A percentile compares a stretch with the other conserved stretches of the same genome.
phyloP scores from a whole-genome alignment of 2,113 vertebrate species.

The Pseudopipra pipra region DNA sequence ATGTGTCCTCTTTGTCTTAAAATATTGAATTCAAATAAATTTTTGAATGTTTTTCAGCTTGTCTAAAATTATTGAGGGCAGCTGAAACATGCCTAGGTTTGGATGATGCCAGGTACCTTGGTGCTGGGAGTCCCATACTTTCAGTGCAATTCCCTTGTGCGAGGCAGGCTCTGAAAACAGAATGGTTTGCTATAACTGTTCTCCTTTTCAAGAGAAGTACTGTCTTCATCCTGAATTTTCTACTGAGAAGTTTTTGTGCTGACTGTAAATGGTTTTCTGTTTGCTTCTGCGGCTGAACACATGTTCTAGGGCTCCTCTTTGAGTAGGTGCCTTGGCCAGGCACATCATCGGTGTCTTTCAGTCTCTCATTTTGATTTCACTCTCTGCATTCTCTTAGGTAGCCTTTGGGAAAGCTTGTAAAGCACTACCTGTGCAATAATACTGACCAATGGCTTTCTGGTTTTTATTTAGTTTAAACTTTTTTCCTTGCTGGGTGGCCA shows the following conservation, averaged over 20 bases:
- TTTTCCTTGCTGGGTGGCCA: neutral
- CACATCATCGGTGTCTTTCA: neutral
- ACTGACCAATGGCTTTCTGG: neutral
- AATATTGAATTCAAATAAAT: neutral
- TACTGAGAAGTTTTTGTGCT: neutral
- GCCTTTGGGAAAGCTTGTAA: neutral
- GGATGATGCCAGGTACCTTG: neutral
- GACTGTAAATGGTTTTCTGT: neutral
- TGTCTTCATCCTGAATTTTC: neutral
- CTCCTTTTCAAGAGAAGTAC: neutral
- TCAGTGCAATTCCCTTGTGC: neutral
- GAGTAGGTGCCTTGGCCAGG: neutral
- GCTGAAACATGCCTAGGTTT: neutral
- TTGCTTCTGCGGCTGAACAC: neutral
- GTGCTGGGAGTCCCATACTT: neutral
- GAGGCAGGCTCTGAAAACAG: neutral
- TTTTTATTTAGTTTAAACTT: neutral
- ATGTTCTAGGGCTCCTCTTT: neutral
- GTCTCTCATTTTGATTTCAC: neutral
- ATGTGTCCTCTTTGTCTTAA: neutral
- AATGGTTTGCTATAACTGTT: neutral
- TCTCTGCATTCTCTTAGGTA: neutral
- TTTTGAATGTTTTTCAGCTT: neutral
- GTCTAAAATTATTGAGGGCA: neutral
- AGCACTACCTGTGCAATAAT: neutral